phyloP scores from a whole-genome alignment of 2,888 invertebrate species.

The Tiliacea aurago region DNA sequence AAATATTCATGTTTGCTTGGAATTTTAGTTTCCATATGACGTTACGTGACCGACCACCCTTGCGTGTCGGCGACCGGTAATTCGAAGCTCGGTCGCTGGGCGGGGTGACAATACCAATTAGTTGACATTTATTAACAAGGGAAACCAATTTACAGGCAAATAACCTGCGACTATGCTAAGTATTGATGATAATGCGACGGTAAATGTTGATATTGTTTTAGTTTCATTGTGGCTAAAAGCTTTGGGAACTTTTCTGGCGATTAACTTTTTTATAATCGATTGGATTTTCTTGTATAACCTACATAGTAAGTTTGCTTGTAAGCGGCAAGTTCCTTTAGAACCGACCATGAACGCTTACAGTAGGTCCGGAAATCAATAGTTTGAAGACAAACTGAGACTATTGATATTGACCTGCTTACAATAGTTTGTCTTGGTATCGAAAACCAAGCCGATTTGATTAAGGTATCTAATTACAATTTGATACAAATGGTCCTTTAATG shows the following conservation, averaged over 20 bases:
- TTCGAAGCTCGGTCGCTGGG: constrained; percentile 45
- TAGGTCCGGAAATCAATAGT: constrained; percentile 15
- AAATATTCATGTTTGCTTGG: constrained; percentile 73
- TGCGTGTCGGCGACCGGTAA: constrained; percentile 60
- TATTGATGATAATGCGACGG: constrained; percentile 46
- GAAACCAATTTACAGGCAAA: constrained; percentile 62
- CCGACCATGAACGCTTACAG: constrained; percentile 9
- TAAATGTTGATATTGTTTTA: constrained; percentile 33
- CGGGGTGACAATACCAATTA: constrained; percentile 63
- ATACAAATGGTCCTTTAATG: neutral
- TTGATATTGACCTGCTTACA: constrained; percentile 6
- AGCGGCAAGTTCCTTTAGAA: constrained; percentile 2
- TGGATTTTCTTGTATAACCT: neutral
- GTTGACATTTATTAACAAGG: constrained; percentile 60
- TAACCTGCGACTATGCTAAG: constrained; percentile 47
- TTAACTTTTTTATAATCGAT: constrained; percentile 3
- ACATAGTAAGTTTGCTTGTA: neutral
- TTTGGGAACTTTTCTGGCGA: constrained; percentile 17
- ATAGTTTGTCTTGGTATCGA: neutral
- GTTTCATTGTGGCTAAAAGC: constrained; percentile 23
- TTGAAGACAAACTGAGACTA: constrained; percentile 3
- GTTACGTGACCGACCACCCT: constrained; percentile 54
- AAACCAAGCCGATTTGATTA: neutral
- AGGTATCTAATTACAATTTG: neutral
- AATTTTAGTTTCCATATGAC: constrained; percentile 63